A percentile compares a stretch with the other conserved stretches of the same genome.
Evolutionary conservation across 2,888 invertebrate genomes (phyloP).

Genomic region (Zeuzera pyrina): DNA sequence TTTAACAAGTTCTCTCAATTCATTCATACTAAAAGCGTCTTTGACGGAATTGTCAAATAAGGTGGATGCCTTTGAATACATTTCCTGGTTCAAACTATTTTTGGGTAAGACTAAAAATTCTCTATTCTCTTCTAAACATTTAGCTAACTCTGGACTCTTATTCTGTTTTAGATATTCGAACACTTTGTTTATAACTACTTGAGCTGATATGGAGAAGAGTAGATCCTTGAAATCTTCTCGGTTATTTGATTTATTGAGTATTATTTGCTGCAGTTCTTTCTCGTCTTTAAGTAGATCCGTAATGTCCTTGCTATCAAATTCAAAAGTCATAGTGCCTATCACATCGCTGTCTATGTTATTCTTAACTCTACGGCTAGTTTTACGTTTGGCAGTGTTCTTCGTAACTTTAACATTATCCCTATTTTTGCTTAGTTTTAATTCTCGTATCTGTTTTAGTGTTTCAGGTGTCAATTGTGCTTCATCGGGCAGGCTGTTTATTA

Average conservation of each 20-base stretch:
- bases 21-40: constrained; percentile 51
- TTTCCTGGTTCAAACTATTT: constrained; percentile 37
- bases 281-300: constrained; percentile 46
- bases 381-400: constrained; percentile 58
- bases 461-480: constrained; percentile 61
- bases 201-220: constrained; percentile 49
- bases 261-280: constrained; percentile 37
- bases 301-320: constrained; percentile 49
- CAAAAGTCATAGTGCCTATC: constrained; percentile 46
- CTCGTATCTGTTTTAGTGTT: constrained; percentile 60
- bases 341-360: constrained; percentile 36
- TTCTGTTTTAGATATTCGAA: constrained; percentile 52
- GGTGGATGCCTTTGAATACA: constrained; percentile 42
- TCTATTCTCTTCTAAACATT: constrained; percentile 42
- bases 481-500: constrained; percentile 53
- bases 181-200: constrained; percentile 56
- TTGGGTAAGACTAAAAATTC: constrained; percentile 36
- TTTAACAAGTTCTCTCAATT: constrained; percentile 41
- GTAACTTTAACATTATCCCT: constrained; percentile 59
- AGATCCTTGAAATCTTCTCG: constrained; percentile 53
- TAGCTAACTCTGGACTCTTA: constrained; percentile 43
- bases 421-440: constrained; percentile 48
- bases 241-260: constrained; percentile 36
- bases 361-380: constrained; percentile 45
- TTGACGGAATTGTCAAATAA: constrained; percentile 55